phyloP scores from a whole-genome alignment of 2,888 invertebrate species.

The Epinotia ramella region DNA sequence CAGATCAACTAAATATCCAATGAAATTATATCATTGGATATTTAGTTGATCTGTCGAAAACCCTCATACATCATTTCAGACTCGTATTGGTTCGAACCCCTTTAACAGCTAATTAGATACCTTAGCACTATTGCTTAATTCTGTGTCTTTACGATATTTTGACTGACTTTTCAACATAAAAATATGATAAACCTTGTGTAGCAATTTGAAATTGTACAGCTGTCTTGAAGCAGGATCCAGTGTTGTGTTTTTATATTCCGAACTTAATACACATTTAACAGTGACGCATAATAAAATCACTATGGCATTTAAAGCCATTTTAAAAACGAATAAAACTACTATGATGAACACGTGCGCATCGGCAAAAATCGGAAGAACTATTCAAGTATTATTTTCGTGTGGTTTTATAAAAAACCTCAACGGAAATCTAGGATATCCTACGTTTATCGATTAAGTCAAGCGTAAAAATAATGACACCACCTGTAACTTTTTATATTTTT shows the following conservation, averaged over 20 bases:
- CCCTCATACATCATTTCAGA: too few species aligned
- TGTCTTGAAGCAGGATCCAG: slow-evolving; percentile 55
- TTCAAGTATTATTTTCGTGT: neutral
- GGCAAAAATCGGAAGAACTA: neutral
- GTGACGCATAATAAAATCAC: neutral
- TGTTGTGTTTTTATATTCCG: slow-evolving; percentile 47
- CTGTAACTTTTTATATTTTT: neutral
- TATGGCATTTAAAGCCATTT: neutral
- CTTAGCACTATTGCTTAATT: too few species aligned
- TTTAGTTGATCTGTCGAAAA: too few species aligned
- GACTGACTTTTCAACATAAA: neutral
- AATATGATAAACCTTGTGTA: slow-evolving; percentile 54
- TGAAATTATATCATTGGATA: too few species aligned
- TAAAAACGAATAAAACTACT: neutral
- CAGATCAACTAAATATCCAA: too few species aligned
- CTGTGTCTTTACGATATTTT: too few species aligned
- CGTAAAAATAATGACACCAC: neutral
- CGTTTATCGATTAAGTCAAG: neutral
- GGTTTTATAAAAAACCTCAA: neutral
- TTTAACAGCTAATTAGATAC: too few species aligned
- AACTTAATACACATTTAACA: slow-evolving; percentile 7
- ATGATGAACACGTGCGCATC: neutral
- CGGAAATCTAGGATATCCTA: slow-evolving; percentile 7
- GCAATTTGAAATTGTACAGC: slow-evolving; percentile 58
- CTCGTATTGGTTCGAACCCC: too few species aligned